phyloP scores from a whole-genome alignment of 2,888 invertebrate species.

The Tricholauxania praeusta region DNA sequence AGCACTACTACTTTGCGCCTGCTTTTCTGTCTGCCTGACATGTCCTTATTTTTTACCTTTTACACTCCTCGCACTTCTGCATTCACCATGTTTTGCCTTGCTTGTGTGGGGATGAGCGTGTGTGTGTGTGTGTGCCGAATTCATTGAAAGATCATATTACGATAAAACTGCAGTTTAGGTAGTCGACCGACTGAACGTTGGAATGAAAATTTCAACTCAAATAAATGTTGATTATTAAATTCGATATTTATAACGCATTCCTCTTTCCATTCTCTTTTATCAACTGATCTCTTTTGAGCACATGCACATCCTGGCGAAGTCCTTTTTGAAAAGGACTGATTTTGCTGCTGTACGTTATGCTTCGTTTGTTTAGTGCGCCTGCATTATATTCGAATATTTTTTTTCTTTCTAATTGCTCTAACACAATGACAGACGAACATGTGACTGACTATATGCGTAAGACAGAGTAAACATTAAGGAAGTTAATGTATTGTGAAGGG shows the following conservation, averaged over 20 bases:
- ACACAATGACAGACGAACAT: background rate
- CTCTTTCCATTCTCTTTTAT: slow-evolving; percentile 14
- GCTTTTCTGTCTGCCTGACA: slow-evolving; percentile 1
- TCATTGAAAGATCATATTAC: slow-evolving; percentile 30
- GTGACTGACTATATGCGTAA: background rate
- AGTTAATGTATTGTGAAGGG: slow-evolving; percentile 24
- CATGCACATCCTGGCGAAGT: background rate
- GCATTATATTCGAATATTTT: background rate
- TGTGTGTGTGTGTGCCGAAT: background rate
- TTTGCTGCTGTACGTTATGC: background rate
- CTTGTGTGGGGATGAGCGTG: background rate
- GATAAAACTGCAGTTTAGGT: slow-evolving; percentile 22
- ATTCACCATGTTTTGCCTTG: too few species aligned
- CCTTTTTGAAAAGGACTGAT: background rate
- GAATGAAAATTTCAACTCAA: background rate
- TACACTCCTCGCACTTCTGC: background rate
- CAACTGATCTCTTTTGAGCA: background rate
- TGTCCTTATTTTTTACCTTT: slow-evolving; percentile 1
- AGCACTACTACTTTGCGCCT: background rate
- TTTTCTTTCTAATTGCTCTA: background rate
- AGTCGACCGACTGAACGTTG: background rate
- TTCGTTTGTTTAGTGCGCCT: slow-evolving; percentile 18
- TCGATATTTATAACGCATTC: slow-evolving; percentile 3
- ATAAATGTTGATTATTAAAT: background rate
- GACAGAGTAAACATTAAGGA: slow-evolving; percentile 9